phyloP scores from a whole-genome alignment of 1,140 invertebrate genomes.

The Polypedilum vanderplanki region DNA sequence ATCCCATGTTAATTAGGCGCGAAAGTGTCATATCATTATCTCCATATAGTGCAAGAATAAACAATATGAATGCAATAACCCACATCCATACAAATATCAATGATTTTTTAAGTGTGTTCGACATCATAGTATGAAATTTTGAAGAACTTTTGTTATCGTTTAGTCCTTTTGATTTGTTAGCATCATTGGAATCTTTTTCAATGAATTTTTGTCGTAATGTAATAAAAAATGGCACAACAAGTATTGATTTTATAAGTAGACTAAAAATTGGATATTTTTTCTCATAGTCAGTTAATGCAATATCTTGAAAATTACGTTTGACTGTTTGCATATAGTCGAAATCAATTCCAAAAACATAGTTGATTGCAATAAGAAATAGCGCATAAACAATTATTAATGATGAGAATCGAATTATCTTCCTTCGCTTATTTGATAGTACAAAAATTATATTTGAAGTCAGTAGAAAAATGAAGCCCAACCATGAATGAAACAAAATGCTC shows the following conservation, averaged over 20 bases:
- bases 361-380: neutral
- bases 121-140: no score
- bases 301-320: neutral
- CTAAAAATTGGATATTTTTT: neutral
- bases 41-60: neutral
- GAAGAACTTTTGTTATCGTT: no score
- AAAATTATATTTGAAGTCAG: neutral
- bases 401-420: neutral
- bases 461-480: neutral
- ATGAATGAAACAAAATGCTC: neutral
- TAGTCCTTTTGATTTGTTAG: neutral
- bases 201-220: neutral
- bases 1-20: neutral
- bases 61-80: neutral
- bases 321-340: neutral
- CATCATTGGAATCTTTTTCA: neutral
- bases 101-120: no score
- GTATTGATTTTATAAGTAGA: neutral
- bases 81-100: neutral
- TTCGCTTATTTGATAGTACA: neutral
- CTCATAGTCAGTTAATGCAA: neutral
- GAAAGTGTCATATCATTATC: neutral
- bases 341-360: neutral
- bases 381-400: neutral
- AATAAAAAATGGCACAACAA: neutral